Percentiles rank a stretch among this genome's conserved stretches.
These are phyloP conservation scores for Bubalus kerabau DNA, from an alignment of 2,113 vertebrate genomes.

Conservation along the genomic window DNA sequence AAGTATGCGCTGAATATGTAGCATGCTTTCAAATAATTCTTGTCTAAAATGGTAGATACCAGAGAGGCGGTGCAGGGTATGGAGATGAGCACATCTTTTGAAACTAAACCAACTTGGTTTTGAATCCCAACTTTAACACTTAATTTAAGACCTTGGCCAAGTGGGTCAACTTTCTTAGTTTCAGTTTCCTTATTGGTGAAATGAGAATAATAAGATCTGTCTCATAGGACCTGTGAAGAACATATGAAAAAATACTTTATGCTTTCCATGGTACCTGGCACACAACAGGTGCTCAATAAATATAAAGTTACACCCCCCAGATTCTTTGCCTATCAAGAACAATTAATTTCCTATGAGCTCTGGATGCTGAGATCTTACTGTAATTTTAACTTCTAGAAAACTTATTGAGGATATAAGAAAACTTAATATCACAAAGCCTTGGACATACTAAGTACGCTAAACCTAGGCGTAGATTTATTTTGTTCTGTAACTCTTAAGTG, in stretches of 20 bases:
- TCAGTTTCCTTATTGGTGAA: constrained; percentile 36
- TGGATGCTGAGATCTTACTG: not conserved
- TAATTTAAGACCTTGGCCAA: not conserved
- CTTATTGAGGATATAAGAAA: not conserved
- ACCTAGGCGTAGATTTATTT: not conserved
- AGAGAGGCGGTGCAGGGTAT: not conserved
- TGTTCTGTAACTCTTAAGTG: not conserved
- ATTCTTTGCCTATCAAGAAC: not conserved
- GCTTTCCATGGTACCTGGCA: not conserved
- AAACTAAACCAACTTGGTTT: constrained; percentile 22
- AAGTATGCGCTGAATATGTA: not conserved
- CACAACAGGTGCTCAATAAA: not conserved
- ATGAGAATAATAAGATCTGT: constrained; percentile 5
- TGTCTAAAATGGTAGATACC: not conserved
- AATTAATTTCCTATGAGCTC: not conserved
- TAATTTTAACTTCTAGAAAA: not conserved
- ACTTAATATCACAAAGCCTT: not conserved
- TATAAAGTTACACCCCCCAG: not conserved
- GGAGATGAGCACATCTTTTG: constrained; percentile 13
- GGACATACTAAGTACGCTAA: not conserved
- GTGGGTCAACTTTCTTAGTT: not conserved
- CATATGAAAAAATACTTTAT: constrained; percentile 12
- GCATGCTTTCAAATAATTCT: not conserved
- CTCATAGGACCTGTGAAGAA: constrained; percentile 13
- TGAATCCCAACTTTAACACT: constrained; percentile 1